Evolutionary conservation across 2,888 invertebrate genomes (phyloP), one percentile per base, ranked within the genome.

Genomic region (Cosmorhoe ocellata): DNA sequence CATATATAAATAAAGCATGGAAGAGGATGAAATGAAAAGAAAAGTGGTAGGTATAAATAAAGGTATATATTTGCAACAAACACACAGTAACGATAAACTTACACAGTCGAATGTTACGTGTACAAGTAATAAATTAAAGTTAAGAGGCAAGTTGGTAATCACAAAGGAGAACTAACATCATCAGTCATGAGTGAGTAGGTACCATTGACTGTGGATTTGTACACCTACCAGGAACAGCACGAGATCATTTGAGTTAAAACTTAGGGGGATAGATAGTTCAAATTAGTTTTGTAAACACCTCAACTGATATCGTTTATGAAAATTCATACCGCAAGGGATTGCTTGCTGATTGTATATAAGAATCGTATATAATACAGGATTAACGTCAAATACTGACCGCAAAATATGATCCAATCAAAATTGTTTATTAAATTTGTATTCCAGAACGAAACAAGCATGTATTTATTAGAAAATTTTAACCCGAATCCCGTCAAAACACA

Each of bases 51-150:
- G 74, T 86, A 83, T 83, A 86, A 89, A 89, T 86, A 89, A 88
- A 88, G 84, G 81, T 86, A 79, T 89, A 88, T 89, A 90, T 89
- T 90, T 89, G 90, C 86, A 89, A 89, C 89, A 86, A 86, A 88
- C 88, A 88, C 89, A 85, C 81, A 80, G 69, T 87, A 86, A 89
- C 89, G 84, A 84, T 76, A 80, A 73, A 80, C 78, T 86, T 81
- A 86, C 76, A 81, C 76, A 73, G 61, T 68, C 63, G 61, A 66
- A 68, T 61, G 64, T 61, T 69, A 76, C 70, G 61, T 72, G 74
- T 74, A 71, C 64, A 70, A 70, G 68, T 71, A 81, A 80, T 78
- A 81, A 84, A 79, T 79, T 76, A 78, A 79, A 77, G 79, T 74
- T 78, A 80, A 69, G 61, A 66, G 67, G 69, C 70, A 58, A 43